Base-by-base conservation (phyloP, 2,797 vertebrate species). In the Karalla daura region DNA sequence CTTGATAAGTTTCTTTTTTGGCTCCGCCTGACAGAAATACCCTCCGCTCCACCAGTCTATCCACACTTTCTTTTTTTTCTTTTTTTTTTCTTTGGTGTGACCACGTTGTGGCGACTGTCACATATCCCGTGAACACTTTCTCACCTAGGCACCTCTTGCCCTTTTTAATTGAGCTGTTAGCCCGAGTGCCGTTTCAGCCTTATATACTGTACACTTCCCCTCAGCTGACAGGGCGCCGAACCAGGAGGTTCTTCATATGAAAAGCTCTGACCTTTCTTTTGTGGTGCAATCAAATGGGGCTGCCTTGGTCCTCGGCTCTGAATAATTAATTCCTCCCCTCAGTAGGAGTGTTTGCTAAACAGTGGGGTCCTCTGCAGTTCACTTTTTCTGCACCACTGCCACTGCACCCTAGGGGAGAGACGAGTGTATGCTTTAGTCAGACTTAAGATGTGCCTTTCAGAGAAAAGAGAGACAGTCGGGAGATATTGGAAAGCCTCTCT, bases 291-390 rank as follows among this genome's bases (percentile, higher is more conserved):
- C 87, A 93, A 92, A 92, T 89, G 88, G 87, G 81, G 87, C 88
- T 89, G 91, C 85, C 84, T 88, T 89, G 91, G 91, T 93, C 89
- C 88, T 91, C 76, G 86, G 87, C 88, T 93, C 88, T 94, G 91
- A 94, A 94, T 94, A 94, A 94, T 94, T 93, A 93, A 94, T 93
- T 91, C 84, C 87, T 91, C 92, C 91, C 92, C 92, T 91, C 92
- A 89, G 92, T 92, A 90, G 87, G 88, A 93, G 88, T 93, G 92
- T 94, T 94, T 94, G 93, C 92, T 94, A 94, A 94, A 94, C 92
- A 94, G 90, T 90, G 90, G 89, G 93, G 92, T 94, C 92, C 90
- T 94, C 90, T 73, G 89, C 91, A 94, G 94, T 93, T 94, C 94
- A 94, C 88, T 93, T 93, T 91, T 94, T 93, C 91, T 92, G 93